A percentile compares a stretch with the other conserved stretches of the same genome.
phyloP scores from a whole-genome alignment of 2,888 invertebrate genomes.

The Eucera pruinosa region DNA sequence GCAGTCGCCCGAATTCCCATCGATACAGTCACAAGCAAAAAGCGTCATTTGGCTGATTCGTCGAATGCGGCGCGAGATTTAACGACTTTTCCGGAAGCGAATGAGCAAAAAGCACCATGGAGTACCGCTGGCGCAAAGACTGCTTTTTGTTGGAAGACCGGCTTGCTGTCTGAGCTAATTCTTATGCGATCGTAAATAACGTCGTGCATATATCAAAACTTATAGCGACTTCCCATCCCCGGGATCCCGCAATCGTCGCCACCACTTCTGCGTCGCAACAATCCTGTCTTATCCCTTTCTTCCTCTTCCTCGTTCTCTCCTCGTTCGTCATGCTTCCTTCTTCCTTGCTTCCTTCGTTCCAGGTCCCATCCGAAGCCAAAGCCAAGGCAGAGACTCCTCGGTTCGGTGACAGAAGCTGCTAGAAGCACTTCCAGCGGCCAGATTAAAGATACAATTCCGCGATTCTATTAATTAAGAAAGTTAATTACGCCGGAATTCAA shows the following conservation, averaged over 20 bases:
- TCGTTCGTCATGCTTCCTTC: neutral
- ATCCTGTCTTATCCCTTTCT: conserved; percentile 51
- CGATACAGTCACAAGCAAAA: conserved; percentile 47
- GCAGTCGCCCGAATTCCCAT: conserved; percentile 21
- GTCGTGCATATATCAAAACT: conserved; percentile 82
- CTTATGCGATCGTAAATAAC: conserved; percentile 83
- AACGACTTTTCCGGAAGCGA: conserved; percentile 74
- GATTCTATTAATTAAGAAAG: conserved; percentile 81
- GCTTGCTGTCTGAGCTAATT: conserved; percentile 78
- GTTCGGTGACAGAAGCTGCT: conserved; percentile 51
- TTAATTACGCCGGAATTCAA: conserved; percentile 78
- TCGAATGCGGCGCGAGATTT: conserved; percentile 66
- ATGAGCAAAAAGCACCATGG: conserved; percentile 53
- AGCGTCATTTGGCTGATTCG: conserved; percentile 70
- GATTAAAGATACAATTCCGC: conserved; percentile 79
- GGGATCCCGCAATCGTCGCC: conserved; percentile 56
- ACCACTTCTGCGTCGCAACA: conserved; percentile 39
- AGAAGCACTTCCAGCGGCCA: conserved; percentile 71
- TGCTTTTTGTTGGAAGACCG: conserved; percentile 64
- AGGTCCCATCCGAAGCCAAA: conserved; percentile 15
- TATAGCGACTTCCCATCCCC: conserved; percentile 74
- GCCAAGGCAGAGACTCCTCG: conserved; percentile 17
- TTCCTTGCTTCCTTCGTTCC: neutral
- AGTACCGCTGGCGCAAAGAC: conserved; percentile 55
- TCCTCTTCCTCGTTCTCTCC: conserved; percentile 15